These are phyloP conservation scores for Calidris pygmaea DNA, from an alignment of 2,113 vertebrate genomes.

Conservation along the genomic window DNA sequence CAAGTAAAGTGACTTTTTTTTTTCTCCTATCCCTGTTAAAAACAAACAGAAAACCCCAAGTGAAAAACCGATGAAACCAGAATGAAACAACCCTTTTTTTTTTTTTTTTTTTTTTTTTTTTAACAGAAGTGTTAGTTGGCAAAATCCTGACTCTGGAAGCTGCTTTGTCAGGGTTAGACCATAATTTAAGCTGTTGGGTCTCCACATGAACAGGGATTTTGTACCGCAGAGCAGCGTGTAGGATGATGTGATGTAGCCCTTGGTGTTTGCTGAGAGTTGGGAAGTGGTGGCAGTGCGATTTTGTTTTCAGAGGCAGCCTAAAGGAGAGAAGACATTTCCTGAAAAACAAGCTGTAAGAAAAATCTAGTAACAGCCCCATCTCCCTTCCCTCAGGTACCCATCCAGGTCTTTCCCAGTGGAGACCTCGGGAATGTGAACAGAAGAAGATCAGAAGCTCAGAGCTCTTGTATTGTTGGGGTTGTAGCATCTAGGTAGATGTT, in stretches of 20 bases:
- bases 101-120: neutral
- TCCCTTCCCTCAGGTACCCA: neutral
- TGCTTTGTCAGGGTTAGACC: neutral
- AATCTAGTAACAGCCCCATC: neutral
- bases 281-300: neutral
- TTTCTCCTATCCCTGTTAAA: neutral
- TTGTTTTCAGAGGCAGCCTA: neutral
- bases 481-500: neutral
- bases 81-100: neutral
- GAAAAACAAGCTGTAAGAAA: neutral
- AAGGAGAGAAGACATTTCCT: neutral
- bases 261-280: neutral
- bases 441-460: neutral
- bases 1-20: neutral
- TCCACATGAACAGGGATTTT: neutral
- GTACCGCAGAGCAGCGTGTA: neutral
- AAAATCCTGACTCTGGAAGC: neutral
- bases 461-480: rapidly evolving
- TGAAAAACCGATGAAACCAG: neutral
- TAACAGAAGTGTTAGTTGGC: neutral
- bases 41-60: conserved; percentile 7
- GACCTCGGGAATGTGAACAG: neutral
- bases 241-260: neutral
- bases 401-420: neutral
- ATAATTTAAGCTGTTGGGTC: neutral